These are phyloP conservation scores for Drosophila azteca DNA, from an alignment of 1,140 invertebrate genomes.

Conservation along the genomic window DNA sequence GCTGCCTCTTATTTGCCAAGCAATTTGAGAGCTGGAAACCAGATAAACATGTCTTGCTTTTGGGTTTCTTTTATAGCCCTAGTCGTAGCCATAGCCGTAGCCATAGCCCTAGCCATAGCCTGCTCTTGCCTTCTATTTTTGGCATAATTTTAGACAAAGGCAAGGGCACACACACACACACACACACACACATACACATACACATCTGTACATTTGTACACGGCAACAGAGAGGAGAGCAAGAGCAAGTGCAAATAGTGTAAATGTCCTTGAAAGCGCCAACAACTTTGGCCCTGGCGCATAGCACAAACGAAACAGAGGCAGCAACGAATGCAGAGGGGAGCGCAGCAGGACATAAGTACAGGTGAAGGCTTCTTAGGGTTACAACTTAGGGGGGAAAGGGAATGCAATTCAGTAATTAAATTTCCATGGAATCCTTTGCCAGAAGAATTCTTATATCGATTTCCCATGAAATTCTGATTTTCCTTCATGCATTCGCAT, in stretches of 20 bases:
- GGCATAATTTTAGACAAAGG: constrained; percentile 58
- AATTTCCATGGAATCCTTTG: too few species aligned
- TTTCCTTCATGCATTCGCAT: too few species aligned
- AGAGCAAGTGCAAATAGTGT: constrained; percentile 72
- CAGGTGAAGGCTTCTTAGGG: constrained; percentile 60
- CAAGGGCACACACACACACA: constrained; percentile 57
- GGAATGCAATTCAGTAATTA: constrained; percentile 14
- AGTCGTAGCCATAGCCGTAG: constrained; percentile 19
- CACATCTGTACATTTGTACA: not conserved
- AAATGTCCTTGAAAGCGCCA: constrained; percentile 76
- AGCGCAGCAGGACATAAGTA: constrained; percentile 43
- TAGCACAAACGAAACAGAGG: constrained; percentile 11
- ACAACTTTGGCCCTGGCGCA: constrained; percentile 65
- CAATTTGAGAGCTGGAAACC: constrained; percentile 45
- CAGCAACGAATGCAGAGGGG: constrained; percentile 10
- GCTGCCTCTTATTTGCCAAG: constrained; percentile 58
- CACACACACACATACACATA: constrained; percentile 21
- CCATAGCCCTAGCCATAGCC: constrained; percentile 17
- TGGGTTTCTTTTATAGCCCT: constrained; percentile 12
- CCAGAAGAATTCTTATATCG: too few species aligned
- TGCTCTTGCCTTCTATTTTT: constrained; percentile 10
- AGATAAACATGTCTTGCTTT: constrained; percentile 38
- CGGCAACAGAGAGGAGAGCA: constrained; percentile 29
- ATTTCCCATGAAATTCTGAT: too few species aligned
- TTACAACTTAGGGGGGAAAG: constrained; percentile 24